Evolutionary conservation across 2,113 vertebrate species (phyloP).

Genomic region (Larimichthys polyactis): DNA sequence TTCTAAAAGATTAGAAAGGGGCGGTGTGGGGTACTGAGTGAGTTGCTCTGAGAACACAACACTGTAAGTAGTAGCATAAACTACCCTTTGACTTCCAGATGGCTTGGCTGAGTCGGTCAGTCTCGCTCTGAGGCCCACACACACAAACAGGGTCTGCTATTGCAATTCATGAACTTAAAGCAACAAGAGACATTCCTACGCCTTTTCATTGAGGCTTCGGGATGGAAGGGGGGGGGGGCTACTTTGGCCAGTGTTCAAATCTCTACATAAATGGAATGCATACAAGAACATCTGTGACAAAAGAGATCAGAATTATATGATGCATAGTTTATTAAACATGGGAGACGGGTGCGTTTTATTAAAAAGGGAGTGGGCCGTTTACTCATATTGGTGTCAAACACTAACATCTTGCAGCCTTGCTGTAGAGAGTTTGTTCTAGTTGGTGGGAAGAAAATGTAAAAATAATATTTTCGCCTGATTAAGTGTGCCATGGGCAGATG

Average conservation of each 20-base stretch:
- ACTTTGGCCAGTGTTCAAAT: constrained; percentile 3
- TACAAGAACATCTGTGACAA: neutral
- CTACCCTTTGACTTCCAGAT: constrained; percentile 63
- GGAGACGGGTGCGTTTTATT: neutral
- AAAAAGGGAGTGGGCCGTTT: neutral
- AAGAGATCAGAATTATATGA: too few relatives aligned
- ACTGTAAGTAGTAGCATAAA: constrained; percentile 44
- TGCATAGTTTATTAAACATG: neutral
- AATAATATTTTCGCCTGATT: constrained; percentile 8
- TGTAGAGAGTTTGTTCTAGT: neutral
- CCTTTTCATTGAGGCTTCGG: neutral
- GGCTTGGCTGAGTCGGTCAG: constrained; percentile 19
- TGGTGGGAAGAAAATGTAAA: constrained; percentile 20
- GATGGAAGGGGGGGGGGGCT: neutral
- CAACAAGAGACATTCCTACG: constrained; percentile 17
- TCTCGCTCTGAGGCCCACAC: constrained; percentile 8
- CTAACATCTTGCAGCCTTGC: neutral
- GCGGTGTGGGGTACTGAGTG: neutral
- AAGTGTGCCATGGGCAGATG: constrained; percentile 17
- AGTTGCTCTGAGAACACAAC: constrained; percentile 24
- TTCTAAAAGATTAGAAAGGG: neutral
- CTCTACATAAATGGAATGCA: neutral
- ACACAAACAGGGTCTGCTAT: constrained; percentile 35
- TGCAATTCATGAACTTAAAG: constrained; percentile 20
- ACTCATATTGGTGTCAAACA: neutral